Percentiles rank a stretch among this genome's conserved stretches.
These are phyloP conservation scores for Gopherus flavomarginatus DNA, from an alignment of 2,113 vertebrate genomes.

Conservation along the genomic window DNA sequence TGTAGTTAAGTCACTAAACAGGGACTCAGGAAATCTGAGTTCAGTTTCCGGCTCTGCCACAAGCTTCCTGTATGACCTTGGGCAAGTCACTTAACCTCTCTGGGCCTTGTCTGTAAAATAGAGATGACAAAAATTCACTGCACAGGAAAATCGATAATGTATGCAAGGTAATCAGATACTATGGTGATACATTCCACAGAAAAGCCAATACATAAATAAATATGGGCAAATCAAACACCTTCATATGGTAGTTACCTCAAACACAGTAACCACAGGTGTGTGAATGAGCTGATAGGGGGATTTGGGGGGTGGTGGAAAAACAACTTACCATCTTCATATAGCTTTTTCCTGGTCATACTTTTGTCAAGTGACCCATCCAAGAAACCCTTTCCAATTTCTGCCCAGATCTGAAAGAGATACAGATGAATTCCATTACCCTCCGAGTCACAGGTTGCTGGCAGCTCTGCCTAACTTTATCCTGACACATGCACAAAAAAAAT, in stretches of 20 bases:
- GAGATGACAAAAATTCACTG: background rate
- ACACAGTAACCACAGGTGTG: background rate
- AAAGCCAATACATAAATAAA: background rate
- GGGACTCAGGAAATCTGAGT: background rate
- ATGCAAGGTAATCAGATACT: background rate
- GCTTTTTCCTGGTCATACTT: constrained; percentile 88
- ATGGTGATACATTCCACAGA: background rate
- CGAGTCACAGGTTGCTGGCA: background rate
- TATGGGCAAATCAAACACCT: background rate
- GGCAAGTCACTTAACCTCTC: background rate
- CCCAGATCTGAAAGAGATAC: constrained; percentile 89
- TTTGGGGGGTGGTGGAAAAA: background rate
- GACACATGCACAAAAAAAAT: background rate
- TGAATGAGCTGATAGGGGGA: background rate
- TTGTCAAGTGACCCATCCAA: constrained; percentile 95
- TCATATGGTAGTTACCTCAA: background rate
- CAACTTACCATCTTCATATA: constrained; percentile 89
- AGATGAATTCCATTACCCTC: background rate
- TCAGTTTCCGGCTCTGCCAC: background rate
- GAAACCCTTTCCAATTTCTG: constrained; percentile 95
- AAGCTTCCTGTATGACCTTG: background rate
- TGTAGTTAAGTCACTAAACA: background rate
- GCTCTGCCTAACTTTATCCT: background rate
- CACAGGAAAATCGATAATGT: background rate
- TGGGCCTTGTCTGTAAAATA: background rate